phyloP scores from a whole-genome alignment of 2,797 vertebrate species.

The Pangasius mekongensis region DNA sequence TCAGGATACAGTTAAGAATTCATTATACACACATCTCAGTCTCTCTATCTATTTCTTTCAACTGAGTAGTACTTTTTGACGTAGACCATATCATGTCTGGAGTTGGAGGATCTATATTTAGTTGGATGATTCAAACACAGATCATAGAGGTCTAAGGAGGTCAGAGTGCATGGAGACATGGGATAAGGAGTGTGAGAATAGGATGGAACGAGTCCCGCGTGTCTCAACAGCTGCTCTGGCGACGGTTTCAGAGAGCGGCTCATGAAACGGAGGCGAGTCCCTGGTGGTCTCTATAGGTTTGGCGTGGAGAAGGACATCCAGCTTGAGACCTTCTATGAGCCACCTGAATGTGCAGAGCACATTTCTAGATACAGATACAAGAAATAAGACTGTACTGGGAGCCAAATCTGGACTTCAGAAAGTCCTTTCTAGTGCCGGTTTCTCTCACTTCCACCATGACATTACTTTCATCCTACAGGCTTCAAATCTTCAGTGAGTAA shows the following conservation, averaged over 20 bases:
- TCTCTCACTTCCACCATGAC: not conserved
- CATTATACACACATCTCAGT: not conserved
- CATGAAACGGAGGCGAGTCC: constrained; percentile 45
- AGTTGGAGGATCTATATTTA: constrained; percentile 50
- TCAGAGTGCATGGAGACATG: constrained; percentile 59
- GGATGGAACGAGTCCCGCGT: constrained; percentile 57
- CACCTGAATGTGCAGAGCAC: constrained; percentile 47
- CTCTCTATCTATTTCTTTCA: not conserved
- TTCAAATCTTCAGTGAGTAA: not conserved
- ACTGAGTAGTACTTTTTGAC: not conserved
- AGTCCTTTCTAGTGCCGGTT: not conserved
- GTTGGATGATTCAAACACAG: constrained; percentile 36
- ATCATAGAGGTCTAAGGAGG: constrained; percentile 33
- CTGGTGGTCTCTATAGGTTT: constrained; percentile 49
- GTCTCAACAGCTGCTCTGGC: constrained; percentile 76
- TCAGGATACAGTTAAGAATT: constrained; percentile 12
- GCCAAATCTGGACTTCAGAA: not conserved
- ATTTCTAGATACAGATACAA: not conserved
- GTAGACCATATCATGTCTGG: constrained; percentile 4
- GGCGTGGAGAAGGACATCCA: constrained; percentile 28
- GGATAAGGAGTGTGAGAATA: constrained; percentile 69
- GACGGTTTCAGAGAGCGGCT: constrained; percentile 61
- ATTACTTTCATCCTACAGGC: not conserved
- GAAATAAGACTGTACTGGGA: not conserved
- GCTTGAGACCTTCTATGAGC: constrained; percentile 34